Evolutionary conservation across 2,113 vertebrate species (phyloP).

Genomic region (Pardalotus punctatus): DNA sequence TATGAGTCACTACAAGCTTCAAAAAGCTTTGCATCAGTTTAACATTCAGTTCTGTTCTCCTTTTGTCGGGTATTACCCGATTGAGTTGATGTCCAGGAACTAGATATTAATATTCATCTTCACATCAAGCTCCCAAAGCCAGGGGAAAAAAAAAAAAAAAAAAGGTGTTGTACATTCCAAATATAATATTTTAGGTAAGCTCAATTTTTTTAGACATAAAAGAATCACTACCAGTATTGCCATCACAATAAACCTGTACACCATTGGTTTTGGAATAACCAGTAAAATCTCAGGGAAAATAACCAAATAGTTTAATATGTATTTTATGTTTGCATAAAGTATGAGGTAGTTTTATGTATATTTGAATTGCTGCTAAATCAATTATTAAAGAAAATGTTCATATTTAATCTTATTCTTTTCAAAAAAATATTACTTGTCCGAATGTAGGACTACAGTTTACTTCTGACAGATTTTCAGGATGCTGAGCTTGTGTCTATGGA

Average conservation of each 20-base stretch:
- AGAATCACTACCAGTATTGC: background rate
- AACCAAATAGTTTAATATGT: background rate
- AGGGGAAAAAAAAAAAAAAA: background rate
- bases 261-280: background rate
- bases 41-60: background rate
- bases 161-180: background rate
- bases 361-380: background rate
- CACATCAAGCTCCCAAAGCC: accelerated
- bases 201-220: background rate
- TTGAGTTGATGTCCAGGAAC: background rate
- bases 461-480: background rate
- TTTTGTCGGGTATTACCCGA: background rate
- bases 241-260: background rate
- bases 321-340: background rate
- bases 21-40: background rate
- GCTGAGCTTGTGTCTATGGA: background rate
- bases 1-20: background rate
- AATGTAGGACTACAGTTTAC: background rate
- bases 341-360: background rate
- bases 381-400: background rate
- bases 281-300: background rate
- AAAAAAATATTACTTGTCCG: background rate
- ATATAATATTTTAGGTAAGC: background rate
- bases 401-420: background rate
- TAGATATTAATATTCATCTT: background rate